Conservation (phyloP, 2,888 invertebrate species). For the Drosophila atripex region DNA sequence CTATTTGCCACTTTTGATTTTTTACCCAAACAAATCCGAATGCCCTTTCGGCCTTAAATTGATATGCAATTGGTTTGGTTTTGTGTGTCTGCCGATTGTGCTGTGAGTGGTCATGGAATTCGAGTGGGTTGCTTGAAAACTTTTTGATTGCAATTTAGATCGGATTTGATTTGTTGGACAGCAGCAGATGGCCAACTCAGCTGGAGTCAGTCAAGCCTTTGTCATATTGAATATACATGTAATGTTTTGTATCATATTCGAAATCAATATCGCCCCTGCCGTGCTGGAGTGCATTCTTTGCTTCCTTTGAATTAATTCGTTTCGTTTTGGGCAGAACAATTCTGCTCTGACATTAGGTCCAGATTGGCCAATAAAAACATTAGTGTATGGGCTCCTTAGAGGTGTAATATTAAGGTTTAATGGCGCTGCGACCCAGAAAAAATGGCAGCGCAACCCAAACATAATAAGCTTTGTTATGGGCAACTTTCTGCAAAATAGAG, state of each 20-base stretch:
- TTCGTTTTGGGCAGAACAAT: too few species aligned
- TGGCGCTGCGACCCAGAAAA: constrained; percentile 9
- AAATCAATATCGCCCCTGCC: background rate
- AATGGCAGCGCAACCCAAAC: constrained; percentile 9
- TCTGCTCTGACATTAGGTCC: background rate
- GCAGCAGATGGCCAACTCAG: constrained; percentile 18
- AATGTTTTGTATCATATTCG: constrained; percentile 10
- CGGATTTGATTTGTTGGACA: constrained; percentile 24
- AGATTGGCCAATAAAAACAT: constrained; percentile 2
- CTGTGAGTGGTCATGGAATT: constrained; percentile 59
- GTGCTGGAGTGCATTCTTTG: background rate
- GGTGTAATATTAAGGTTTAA: constrained; percentile 34
- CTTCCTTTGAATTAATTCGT: background rate
- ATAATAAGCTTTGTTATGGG: constrained; percentile 60
- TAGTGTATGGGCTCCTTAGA: constrained; percentile 12
- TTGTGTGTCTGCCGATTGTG: constrained; percentile 31
- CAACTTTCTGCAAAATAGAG: constrained; percentile 43
- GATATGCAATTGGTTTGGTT: constrained; percentile 41
- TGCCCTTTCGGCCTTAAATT: constrained; percentile 45
- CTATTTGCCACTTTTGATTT: constrained; percentile 60
- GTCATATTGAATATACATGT: background rate
- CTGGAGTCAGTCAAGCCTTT: constrained; percentile 13
- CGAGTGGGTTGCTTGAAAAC: constrained; percentile 51
- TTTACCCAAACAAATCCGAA: constrained; percentile 52
- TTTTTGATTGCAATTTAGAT: constrained; percentile 41